Evolutionary conservation across 2,888 invertebrate genomes (phyloP).

Genomic region (Cenopis cana): DNA sequence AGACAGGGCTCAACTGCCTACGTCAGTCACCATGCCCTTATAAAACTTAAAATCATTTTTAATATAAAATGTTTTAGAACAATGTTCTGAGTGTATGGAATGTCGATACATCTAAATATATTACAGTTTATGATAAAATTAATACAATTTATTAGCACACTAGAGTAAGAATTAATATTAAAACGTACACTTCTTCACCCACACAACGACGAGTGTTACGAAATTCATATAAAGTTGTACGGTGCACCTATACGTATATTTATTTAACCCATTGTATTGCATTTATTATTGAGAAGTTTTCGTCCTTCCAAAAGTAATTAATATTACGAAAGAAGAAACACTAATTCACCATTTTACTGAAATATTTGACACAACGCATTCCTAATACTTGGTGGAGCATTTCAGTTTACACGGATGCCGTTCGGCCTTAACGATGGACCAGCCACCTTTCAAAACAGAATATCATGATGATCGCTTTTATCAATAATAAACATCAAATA

Average conservation of each 20-base stretch:
- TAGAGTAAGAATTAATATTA: slow-evolving; percentile 80
- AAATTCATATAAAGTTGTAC: slow-evolving; percentile 53
- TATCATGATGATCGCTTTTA: background rate
- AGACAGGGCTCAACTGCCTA: background rate
- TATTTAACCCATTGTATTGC: no score
- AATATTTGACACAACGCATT: background rate
- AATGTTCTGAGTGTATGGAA: slow-evolving; percentile 81
- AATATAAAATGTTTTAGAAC: slow-evolving; percentile 56
- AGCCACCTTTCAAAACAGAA: slow-evolving; percentile 49
- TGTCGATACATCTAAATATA: slow-evolving; percentile 78
- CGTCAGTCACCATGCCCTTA: background rate
- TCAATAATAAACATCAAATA: background rate
- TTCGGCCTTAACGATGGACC: slow-evolving; percentile 50
- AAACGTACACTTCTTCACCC: slow-evolving; percentile 67
- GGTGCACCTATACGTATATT: background rate
- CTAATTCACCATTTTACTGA: background rate
- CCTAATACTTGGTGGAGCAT: background rate
- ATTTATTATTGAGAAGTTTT: no score
- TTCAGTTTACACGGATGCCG: background rate
- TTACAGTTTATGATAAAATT: slow-evolving; percentile 81
- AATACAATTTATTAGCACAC: slow-evolving; percentile 84
- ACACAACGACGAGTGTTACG: slow-evolving; percentile 66
- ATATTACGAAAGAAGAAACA: background rate
- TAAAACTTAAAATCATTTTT: background rate
- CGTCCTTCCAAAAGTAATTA: background rate